Evolutionary conservation across 2,888 invertebrate species (phyloP), one percentile per base, ranked within the genome.

Genomic region (Thalpophila matura): DNA sequence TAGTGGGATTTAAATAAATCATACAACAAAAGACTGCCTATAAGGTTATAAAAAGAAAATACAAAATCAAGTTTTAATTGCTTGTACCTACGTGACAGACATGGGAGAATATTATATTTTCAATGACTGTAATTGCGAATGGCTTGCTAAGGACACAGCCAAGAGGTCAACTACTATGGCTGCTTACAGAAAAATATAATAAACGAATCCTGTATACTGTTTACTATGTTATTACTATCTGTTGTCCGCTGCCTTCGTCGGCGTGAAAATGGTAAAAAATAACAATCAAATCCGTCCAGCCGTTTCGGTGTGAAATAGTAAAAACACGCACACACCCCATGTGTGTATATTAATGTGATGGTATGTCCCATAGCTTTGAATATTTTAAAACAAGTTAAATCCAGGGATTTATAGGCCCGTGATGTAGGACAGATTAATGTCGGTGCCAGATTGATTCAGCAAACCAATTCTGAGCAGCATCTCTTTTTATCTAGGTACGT

Each of bases 161-260:
- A 53, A 45, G 42, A 70, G 71, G 71, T 68, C 46, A 70, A 63
- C 71, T 40, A 63, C 46, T 42, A 31, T 4, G 47, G 22, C 14
- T 0, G 43, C 47, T 35, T 47, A 56, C 33, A 64, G 40, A 66
- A 47, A 53, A 35, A 16, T 31, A 53, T 29, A 46, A 49, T 38
- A 24, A 58, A 50, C 22, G 12, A 33, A 24, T 31, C 22, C 10
- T 18, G 16, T 27, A 24, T n/a, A 35, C 9, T 29, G 24, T 3
- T 43, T 45, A 14, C 26, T 14, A 6, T 27, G 33, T 31, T 5
- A 18, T 4, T 27, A 33, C 14, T 33, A 14, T n/a, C 14, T 2
- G 3, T 12, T 1, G 3, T 14, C 14, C 5, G 33, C 33, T 5
- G n/a, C 5, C 3, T 10, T n/a, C n/a, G n/a, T n/a, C n/a, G n/a